Percentiles rank a stretch among this genome's conserved stretches.
Conservation (phyloP, 1,140 invertebrate genomes). For the Drosophila sturtevanti region DNA sequence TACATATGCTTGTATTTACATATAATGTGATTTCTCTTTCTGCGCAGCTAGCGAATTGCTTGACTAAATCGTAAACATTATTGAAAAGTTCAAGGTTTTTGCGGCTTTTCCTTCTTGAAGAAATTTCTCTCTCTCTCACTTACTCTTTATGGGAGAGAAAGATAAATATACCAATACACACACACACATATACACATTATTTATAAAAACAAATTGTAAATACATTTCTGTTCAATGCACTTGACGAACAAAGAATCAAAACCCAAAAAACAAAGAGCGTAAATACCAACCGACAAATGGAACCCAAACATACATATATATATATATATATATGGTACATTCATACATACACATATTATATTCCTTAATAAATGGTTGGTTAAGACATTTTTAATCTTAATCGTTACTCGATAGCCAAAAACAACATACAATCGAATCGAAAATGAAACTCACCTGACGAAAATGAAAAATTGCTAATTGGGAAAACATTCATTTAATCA, state of each 20-base stretch:
- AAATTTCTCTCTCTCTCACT: background rate
- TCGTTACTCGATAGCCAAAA: too few species aligned
- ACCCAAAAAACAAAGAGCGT: background rate
- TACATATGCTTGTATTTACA: background rate
- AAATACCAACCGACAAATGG: background rate
- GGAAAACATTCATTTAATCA: too few species aligned
- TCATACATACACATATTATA: too few species aligned
- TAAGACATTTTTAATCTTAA: too few species aligned
- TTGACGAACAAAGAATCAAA: background rate
- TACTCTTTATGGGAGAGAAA: background rate
- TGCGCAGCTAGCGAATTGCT: conserved; percentile 1
- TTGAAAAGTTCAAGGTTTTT: background rate
- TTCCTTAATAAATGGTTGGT: too few species aligned
- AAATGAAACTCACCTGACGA: too few species aligned
- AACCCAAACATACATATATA: background rate
- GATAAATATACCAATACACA: background rate
- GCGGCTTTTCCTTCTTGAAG: conserved; percentile 4
- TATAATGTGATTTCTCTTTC: background rate
- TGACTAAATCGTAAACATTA: conserved; percentile 2
- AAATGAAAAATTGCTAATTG: too few species aligned
- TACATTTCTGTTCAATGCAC: background rate
- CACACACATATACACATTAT: too few species aligned
- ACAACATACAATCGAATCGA: too few species aligned
- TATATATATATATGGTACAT: too few species aligned
- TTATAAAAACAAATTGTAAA: background rate